phyloP scores from a whole-genome alignment of 2,888 invertebrate species.

The Microplitis deprimator region DNA sequence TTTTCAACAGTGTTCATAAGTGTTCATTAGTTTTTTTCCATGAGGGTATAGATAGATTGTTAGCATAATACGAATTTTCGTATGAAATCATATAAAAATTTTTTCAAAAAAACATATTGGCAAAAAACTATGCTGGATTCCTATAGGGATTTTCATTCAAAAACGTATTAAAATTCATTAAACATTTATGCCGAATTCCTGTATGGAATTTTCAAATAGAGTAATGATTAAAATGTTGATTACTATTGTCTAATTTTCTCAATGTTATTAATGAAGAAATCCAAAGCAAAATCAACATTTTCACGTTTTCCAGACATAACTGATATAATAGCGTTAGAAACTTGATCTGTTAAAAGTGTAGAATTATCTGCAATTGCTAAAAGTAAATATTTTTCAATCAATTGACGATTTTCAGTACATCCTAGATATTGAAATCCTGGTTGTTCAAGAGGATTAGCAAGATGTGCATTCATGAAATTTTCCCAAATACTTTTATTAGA shows the following conservation, averaged over 20 bases:
- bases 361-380: conserved; percentile 34
- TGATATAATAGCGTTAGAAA: conserved; percentile 16
- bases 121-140: neutral
- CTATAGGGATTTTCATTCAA: neutral
- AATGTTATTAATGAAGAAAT: conserved; percentile 35
- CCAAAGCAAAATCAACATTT: conserved; percentile 34
- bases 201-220: too few relatives aligned
- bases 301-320: conserved; percentile 18
- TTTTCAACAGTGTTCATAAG: too few relatives aligned
- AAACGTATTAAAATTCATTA: neutral
- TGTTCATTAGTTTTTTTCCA: neutral
- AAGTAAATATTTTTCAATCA: conserved; percentile 33
- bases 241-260: conserved; percentile 33
- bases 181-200: neutral
- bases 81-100: too few relatives aligned
- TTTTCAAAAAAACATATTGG: too few relatives aligned
- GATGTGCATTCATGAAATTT: conserved; percentile 26
- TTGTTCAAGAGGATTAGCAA: conserved; percentile 24
- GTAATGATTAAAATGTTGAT: neutral
- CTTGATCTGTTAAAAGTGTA: conserved; percentile 4
- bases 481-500: conserved; percentile 35
- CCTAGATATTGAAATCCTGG: conserved; percentile 29
- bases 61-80: too few relatives aligned
- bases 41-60: too few relatives aligned
- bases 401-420: conserved; percentile 33